Evolutionary conservation across 2,113 vertebrate genomes (phyloP).

Genomic region (Burhinus oedicnemus): DNA sequence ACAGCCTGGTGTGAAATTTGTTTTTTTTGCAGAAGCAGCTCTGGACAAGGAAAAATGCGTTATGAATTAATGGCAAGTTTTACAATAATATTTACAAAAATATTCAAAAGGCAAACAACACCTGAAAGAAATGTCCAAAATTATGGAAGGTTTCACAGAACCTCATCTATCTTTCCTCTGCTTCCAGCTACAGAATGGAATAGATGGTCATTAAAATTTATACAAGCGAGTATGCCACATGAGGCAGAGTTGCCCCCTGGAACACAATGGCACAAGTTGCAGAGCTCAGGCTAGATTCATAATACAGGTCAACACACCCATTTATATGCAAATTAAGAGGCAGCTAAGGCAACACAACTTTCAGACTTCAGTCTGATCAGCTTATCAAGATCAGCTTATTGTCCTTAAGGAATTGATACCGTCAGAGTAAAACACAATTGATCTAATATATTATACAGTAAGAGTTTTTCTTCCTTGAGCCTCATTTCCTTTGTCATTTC

Average conservation of each 20-base stretch:
- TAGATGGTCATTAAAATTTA: background rate
- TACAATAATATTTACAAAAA: background rate
- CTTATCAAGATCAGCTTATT: background rate
- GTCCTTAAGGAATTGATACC: background rate
- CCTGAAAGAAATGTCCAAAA: background rate
- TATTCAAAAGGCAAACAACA: background rate
- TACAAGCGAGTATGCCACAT: background rate
- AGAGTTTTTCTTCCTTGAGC: background rate
- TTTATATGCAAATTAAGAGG: constrained; percentile 35
- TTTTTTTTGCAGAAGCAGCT: background rate
- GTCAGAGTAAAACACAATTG: background rate
- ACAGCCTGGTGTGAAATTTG: background rate
- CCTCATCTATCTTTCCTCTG: background rate
- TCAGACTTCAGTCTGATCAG: background rate
- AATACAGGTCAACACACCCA: constrained; percentile 6
- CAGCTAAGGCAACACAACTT: background rate
- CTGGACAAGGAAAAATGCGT: background rate
- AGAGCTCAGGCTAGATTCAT: background rate
- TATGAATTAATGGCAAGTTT: background rate
- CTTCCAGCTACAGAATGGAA: background rate
- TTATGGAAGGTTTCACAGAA: background rate
- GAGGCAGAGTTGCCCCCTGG: background rate
- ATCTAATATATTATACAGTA: background rate
- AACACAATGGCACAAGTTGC: background rate
- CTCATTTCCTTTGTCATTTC: background rate